Evolutionary conservation across 2,797 vertebrate genomes (phyloP), one percentile per base, ranked within the genome.

Genomic region (Sphaeramia orbicularis): DNA sequence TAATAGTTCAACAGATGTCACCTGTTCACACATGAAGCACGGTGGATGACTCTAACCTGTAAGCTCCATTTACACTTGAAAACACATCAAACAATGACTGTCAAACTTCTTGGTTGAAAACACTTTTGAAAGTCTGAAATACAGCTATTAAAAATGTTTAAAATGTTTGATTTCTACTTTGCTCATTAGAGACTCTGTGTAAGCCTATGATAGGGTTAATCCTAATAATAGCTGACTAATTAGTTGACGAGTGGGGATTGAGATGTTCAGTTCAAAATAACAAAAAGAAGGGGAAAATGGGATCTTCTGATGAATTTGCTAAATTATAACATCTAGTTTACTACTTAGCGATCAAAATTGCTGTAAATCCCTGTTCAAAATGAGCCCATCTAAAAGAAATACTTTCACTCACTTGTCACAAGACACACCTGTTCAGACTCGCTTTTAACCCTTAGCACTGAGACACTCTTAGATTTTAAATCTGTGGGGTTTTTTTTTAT

Each of bases 21-120:
- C 86, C 82, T 91, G 89, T 85, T 88, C 84, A 79, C 81, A 86
- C 82, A 90, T 81, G 79, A 90, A 86, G 68, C 77, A 50, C 11
- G 0, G 65, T 47, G 66, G 71, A 83, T 86, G 62, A 84, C 74
- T 68, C n/a, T 37, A 24, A 68, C 61, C 50, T 59, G 3, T 66
- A 27, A 60, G 53, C 40, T 53, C 47, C 40, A 30, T 72, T 78
- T 77, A 75, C 66, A 61, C 13, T 48, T 77, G 30, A 83, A 81
- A 74, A 65, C 68, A 87, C 71, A 90, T 92, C 84, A 91, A 91
- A 90, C 81, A 74, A 70, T 59, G 21, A 73, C 57, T 48, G 73
- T 70, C 78, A 80, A 81, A 80, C 50, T 58, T 47, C 36, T 49
- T 61, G 47, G 16, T 78, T 45, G 37, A 75, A 75, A 68, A 74